Evolutionary conservation across 2,888 invertebrate genomes (phyloP).

Genomic region (Elysia crispata): DNA sequence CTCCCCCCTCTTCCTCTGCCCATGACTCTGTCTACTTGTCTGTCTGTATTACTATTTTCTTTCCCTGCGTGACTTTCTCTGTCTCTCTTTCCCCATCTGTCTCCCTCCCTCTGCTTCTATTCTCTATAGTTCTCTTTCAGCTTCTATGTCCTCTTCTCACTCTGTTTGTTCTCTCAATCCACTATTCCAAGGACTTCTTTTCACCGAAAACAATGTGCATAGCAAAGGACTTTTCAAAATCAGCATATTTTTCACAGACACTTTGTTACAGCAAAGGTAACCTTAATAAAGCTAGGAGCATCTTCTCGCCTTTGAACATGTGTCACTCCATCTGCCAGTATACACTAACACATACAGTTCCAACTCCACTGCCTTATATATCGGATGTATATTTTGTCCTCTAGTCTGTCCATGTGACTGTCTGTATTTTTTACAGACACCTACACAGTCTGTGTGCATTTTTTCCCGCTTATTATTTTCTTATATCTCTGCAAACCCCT

Average conservation of each 20-base stretch:
- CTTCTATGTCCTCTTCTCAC: background rate
- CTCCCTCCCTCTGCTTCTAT: background rate
- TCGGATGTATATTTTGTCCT: background rate
- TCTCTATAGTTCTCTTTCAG: background rate
- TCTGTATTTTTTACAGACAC: background rate
- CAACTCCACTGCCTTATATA: background rate
- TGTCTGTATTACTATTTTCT: too few relatives aligned
- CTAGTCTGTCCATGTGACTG: background rate
- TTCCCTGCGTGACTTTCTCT: background rate
- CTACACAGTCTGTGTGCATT: too few relatives aligned
- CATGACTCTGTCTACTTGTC: too few relatives aligned
- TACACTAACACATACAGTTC: too few relatives aligned
- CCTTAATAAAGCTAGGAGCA: background rate
- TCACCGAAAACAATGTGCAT: background rate
- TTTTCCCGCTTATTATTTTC: background rate
- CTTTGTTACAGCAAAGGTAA: conserved; percentile 1
- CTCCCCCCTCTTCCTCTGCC: too few relatives aligned
- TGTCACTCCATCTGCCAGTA: background rate
- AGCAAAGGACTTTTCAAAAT: too few relatives aligned
- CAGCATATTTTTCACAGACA: background rate
- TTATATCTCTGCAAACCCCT: background rate
- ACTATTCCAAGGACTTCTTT: background rate
- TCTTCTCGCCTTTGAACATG: conserved; percentile 18
- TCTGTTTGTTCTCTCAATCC: too few relatives aligned
- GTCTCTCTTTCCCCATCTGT: background rate